These are phyloP conservation scores for Pelmatolapia mariae DNA, from an alignment of 2,113 vertebrate genomes.

Conservation along the genomic window DNA sequence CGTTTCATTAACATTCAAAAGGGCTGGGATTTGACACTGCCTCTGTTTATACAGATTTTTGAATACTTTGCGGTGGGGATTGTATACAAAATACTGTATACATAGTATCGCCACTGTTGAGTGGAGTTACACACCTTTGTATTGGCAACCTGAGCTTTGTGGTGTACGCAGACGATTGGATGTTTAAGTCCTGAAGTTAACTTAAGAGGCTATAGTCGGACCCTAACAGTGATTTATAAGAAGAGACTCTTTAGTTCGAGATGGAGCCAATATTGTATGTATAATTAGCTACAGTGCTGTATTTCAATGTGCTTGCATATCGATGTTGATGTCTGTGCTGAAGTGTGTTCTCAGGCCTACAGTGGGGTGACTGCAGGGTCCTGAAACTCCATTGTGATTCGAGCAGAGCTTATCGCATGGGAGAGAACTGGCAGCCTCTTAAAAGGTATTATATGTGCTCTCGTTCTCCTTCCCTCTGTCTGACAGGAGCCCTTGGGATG, in stretches of 20 bases:
- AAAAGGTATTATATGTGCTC: conserved; percentile 73
- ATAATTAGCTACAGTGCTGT: conserved; percentile 45
- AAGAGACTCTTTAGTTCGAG: not conserved
- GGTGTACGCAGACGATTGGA: not conserved
- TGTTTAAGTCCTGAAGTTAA: not conserved
- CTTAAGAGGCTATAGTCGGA: not conserved
- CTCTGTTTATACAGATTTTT: conserved; percentile 67
- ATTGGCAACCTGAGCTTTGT: not conserved
- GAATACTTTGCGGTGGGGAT: conserved; percentile 56
- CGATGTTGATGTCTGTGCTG: conserved; percentile 47
- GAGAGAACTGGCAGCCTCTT: conserved; percentile 73
- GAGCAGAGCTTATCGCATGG: conserved; percentile 71
- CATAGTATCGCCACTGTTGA: conserved; percentile 35
- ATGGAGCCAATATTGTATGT: conserved; percentile 16
- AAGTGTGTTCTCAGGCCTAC: conserved; percentile 63
- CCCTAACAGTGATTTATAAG: not conserved
- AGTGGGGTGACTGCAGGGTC: conserved; percentile 64
- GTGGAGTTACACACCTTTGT: conserved; percentile 17
- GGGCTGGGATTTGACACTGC: conserved; percentile 63
- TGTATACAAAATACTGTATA: conserved; percentile 48
- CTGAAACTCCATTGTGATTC: conserved; percentile 68
- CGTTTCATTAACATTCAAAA: conserved; percentile 71
- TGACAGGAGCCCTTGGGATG: conserved; percentile 73
- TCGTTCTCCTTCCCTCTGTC: conserved; percentile 67
- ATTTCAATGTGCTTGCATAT: conserved; percentile 46